These are phyloP conservation scores for Varanus komodoensis DNA, from an alignment of 2,113 vertebrate species.

Conservation along the genomic window DNA sequence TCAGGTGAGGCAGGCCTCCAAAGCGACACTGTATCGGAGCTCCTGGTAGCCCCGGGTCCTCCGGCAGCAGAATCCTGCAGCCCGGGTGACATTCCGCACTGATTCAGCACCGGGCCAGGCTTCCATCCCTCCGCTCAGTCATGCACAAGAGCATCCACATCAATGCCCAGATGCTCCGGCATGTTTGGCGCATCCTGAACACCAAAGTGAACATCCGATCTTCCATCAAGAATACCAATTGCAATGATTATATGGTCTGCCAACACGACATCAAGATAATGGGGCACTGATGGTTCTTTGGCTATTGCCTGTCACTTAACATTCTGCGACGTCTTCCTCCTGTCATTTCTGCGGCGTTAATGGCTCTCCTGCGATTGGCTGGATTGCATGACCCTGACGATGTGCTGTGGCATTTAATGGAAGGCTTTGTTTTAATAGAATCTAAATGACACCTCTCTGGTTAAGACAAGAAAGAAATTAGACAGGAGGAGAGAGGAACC, in stretches of 20 bases:
- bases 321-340: conserved; percentile 42
- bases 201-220: background rate
- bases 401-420: background rate
- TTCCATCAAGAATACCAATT: conserved; percentile 47
- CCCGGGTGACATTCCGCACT: no score
- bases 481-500: background rate
- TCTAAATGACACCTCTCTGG: conserved; percentile 42
- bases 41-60: background rate
- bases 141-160: background rate
- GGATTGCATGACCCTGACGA: conserved; percentile 49
- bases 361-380: conserved; percentile 31
- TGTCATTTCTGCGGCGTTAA: conserved; percentile 42
- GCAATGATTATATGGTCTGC: conserved; percentile 52
- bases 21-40: background rate
- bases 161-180: background rate
- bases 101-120: background rate
- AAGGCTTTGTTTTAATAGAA: conserved; percentile 53
- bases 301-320: background rate
- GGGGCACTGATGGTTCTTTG: conserved; percentile 34
- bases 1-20: background rate
- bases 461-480: conserved; percentile 39
- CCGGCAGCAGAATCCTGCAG: background rate
- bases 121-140: background rate
- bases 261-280: conserved; percentile 21
- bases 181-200: background rate